These are phyloP conservation scores for Ypsolopha sequella DNA, from an alignment of 2,888 invertebrate species.

Conservation along the genomic window DNA sequence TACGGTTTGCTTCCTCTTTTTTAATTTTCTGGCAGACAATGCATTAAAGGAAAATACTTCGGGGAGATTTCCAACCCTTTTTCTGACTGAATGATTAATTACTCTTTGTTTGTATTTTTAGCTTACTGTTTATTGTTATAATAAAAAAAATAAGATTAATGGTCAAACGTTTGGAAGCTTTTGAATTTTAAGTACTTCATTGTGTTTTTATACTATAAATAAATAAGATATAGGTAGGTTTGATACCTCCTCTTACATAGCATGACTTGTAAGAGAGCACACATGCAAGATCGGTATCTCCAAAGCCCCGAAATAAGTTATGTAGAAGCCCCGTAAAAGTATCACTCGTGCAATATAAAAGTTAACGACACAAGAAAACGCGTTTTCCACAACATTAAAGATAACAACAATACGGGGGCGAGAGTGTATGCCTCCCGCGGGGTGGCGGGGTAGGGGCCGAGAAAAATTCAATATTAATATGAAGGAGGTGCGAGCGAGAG, in stretches of 20 bases:
- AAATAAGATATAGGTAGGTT: background rate
- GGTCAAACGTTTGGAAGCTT: no score
- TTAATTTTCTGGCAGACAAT: slow-evolving; percentile 66
- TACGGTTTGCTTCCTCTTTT: slow-evolving; percentile 52
- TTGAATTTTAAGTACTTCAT: background rate
- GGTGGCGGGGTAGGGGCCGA: slow-evolving; percentile 70
- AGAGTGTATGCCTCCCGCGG: slow-evolving; percentile 68
- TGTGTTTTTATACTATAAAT: background rate
- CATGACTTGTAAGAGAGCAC: background rate
- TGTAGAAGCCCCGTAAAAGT: slow-evolving; percentile 67
- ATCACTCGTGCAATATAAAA: slow-evolving; percentile 71
- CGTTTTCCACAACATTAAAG: slow-evolving; percentile 73
- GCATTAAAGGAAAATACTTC: slow-evolving; percentile 63
- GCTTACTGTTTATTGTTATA: background rate
- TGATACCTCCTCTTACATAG: background rate
- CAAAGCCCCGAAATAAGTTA: slow-evolving; percentile 40
- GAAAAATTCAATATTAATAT: slow-evolving; percentile 88
- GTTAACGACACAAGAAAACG: slow-evolving; percentile 72
- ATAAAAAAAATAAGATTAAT: no score
- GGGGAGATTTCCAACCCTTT: slow-evolving; percentile 56
- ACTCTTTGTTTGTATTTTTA: slow-evolving; percentile 51
- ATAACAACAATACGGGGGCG: slow-evolving; percentile 71
- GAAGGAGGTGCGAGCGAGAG: slow-evolving; percentile 75
- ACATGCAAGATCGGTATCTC: background rate
- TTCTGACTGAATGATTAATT: slow-evolving; percentile 65